Evolutionary conservation across 2,797 vertebrate species (phyloP).

Genomic region (Chrysocyon brachyurus): DNA sequence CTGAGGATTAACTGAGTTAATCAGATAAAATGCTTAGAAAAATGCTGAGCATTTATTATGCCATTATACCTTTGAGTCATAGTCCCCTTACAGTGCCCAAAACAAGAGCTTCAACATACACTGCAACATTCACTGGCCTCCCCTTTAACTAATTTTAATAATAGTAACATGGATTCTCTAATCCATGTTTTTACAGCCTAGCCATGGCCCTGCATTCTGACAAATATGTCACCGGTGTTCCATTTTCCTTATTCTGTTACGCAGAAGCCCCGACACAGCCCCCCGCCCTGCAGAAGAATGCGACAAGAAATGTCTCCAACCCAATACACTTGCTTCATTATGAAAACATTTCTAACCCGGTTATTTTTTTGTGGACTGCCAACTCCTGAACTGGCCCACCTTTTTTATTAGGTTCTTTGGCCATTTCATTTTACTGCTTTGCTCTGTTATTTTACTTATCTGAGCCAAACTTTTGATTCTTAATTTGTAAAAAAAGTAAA

Average conservation of each 20-base stretch:
- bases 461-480: conserved; percentile 15
- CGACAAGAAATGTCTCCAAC: not conserved
- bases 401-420: not conserved
- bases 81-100: not conserved
- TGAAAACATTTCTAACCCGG: not conserved
- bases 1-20: not conserved
- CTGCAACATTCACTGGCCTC: not conserved
- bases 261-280: not conserved
- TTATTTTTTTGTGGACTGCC: not conserved
- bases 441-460: conserved; percentile 7
- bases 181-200: not conserved
- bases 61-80: not conserved
- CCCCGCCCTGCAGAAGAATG: not conserved
- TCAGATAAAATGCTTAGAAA: not conserved
- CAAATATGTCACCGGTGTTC: not conserved
- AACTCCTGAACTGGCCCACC: not conserved
- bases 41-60: not conserved
- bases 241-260: not conserved
- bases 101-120: not conserved
- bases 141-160: not conserved
- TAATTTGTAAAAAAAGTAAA: conserved; percentile 48
- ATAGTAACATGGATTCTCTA: rapidly evolving
- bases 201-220: rapidly evolving
- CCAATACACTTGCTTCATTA: not conserved
- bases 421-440: not conserved